These are phyloP conservation scores for Pandion haliaetus DNA, from an alignment of 2,113 vertebrate species.

Conservation along the genomic window DNA sequence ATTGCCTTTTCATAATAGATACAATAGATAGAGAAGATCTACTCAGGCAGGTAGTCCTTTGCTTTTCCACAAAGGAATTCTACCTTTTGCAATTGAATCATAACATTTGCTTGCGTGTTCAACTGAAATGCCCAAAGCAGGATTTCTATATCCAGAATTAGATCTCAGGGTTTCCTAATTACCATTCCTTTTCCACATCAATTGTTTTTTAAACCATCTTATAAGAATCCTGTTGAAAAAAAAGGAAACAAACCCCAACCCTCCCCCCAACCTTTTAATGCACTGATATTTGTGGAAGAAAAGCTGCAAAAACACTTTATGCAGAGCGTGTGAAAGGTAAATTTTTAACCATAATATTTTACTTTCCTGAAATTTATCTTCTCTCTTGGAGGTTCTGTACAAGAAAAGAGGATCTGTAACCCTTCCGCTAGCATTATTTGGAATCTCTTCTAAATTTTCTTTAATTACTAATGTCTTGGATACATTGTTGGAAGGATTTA, in stretches of 20 bases:
- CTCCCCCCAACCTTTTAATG: not conserved
- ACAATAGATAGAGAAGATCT: not conserved
- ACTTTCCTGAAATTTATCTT: conserved; percentile 28
- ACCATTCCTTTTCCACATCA: not conserved
- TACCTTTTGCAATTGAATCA: not conserved
- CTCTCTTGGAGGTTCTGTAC: not conserved
- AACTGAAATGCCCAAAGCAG: not conserved
- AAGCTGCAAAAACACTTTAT: conserved; percentile 17
- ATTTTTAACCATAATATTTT: conserved; percentile 38
- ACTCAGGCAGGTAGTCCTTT: not conserved
- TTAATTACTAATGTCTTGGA: not conserved
- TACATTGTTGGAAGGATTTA: not conserved
- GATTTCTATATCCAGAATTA: not conserved
- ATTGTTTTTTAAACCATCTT: not conserved
- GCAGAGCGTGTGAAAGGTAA: not conserved
- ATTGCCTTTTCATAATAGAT: not conserved
- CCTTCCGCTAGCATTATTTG: not conserved
- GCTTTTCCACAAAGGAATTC: not conserved
- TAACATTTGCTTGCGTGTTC: not conserved
- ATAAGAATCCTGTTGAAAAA: not conserved
- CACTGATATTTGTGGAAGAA: not conserved
- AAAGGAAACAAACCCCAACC: not conserved
- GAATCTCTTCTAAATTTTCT: not conserved
- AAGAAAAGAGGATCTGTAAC: not conserved
- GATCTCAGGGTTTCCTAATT: not conserved